phyloP scores from a whole-genome alignment of 2,797 vertebrate genomes.

The Rhodeus uyekii region DNA sequence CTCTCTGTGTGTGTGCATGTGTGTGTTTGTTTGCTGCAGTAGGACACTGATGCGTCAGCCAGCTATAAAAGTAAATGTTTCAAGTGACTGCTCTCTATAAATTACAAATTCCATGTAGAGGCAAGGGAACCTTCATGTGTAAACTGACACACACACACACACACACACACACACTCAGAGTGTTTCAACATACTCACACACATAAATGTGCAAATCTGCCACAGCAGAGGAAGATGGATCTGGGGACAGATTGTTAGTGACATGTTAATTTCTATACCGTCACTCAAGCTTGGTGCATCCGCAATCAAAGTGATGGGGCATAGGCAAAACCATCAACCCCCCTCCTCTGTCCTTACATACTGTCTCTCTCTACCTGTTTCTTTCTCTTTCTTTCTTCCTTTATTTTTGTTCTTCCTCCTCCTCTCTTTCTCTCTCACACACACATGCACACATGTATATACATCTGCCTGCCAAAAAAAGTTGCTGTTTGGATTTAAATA shows the following conservation, averaged over 20 bases:
- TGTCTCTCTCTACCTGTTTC: slow-evolving; percentile 13
- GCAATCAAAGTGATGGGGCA: slow-evolving; percentile 73
- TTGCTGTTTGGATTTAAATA: no score
- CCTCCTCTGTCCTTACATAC: slow-evolving; percentile 36
- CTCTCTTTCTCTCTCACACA: neutral
- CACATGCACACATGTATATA: neutral
- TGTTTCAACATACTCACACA: slow-evolving; percentile 44
- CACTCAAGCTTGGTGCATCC: slow-evolving; percentile 75
- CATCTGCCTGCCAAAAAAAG: no score
- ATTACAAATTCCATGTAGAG: slow-evolving; percentile 62
- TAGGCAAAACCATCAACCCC: slow-evolving; percentile 59
- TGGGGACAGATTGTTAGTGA: slow-evolving; percentile 80
- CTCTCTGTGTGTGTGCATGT: neutral
- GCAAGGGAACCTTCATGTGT: slow-evolving; percentile 53
- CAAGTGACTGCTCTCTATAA: slow-evolving; percentile 72
- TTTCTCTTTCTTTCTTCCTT: slow-evolving; percentile 21
- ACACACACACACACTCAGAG: slow-evolving; percentile 24
- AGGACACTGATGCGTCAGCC: slow-evolving; percentile 62
- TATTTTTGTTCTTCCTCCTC: slow-evolving; percentile 21
- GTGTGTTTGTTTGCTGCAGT: slow-evolving; percentile 16
- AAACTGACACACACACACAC: slow-evolving; percentile 35
- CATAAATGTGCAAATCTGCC: slow-evolving; percentile 48
- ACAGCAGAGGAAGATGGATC: slow-evolving; percentile 77
- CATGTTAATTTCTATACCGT: slow-evolving; percentile 84
- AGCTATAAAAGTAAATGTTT: slow-evolving; percentile 72